These are phyloP conservation scores for Fragum fragum DNA, from an alignment of 2,888 invertebrate species.

Conservation along the genomic window DNA sequence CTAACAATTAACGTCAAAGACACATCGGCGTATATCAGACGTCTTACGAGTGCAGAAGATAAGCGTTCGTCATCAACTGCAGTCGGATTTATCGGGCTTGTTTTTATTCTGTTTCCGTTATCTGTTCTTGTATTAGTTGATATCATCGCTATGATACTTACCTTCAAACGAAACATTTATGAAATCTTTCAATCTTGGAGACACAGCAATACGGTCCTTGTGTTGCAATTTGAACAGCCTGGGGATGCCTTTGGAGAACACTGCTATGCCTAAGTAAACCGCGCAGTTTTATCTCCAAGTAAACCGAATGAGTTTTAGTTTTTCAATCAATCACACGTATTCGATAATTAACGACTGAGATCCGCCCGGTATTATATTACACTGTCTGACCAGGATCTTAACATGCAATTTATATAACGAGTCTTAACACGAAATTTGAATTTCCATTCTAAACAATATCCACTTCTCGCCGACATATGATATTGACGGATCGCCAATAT, in stretches of 20 bases:
- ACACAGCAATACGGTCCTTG: not conserved
- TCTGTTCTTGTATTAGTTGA: not conserved
- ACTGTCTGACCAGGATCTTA: too few species aligned
- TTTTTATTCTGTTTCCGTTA: not conserved
- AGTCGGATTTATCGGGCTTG: not conserved
- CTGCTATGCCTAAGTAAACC: not conserved
- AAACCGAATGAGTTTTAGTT: too few species aligned
- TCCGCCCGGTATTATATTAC: too few species aligned
- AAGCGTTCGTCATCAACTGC: slow-evolving; percentile 4
- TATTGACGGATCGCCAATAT: too few species aligned
- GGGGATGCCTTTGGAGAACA: not conserved
- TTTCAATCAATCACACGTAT: too few species aligned
- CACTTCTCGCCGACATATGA: too few species aligned
- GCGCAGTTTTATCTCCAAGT: too few species aligned
- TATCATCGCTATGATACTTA: not conserved
- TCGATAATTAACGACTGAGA: too few species aligned
- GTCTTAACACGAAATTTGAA: too few species aligned
- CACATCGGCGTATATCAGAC: slow-evolving; percentile 8
- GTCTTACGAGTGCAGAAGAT: not conserved
- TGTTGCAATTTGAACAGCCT: not conserved
- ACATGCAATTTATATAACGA: too few species aligned
- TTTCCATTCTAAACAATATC: too few species aligned
- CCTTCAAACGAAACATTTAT: not conserved
- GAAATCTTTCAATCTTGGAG: not conserved
- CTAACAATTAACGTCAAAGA: slow-evolving; percentile 4